Percentiles rank a stretch among this genome's conserved stretches.
These are phyloP conservation scores for Andrena hattorfiana DNA, from an alignment of 2,888 invertebrate genomes.

Conservation along the genomic window DNA sequence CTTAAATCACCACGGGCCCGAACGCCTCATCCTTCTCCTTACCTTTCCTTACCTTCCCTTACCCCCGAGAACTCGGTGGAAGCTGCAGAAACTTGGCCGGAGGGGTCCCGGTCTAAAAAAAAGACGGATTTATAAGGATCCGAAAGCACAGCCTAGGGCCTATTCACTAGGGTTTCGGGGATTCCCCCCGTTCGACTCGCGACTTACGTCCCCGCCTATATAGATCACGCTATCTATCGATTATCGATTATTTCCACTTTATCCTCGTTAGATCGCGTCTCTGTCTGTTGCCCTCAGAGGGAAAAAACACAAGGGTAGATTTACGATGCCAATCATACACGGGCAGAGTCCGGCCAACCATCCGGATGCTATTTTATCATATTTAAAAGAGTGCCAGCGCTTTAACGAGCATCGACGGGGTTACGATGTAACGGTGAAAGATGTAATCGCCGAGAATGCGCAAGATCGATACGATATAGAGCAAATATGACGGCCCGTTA, in stretches of 20 bases:
- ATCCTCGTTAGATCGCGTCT: constrained; percentile 20
- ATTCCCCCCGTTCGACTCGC: constrained; percentile 76
- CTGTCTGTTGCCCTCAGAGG: not conserved
- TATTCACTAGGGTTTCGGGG: constrained; percentile 76
- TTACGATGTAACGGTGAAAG: constrained; percentile 37
- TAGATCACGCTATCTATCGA: constrained; percentile 35
- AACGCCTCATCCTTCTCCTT: constrained; percentile 72
- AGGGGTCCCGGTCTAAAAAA: constrained; percentile 65
- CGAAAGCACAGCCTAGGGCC: constrained; percentile 70
- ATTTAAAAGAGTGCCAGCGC: constrained; percentile 45
- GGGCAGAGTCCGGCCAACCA: constrained; percentile 18
- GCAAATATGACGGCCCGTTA: constrained; percentile 67
- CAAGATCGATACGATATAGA: constrained; percentile 62
- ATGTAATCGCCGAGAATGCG: constrained; percentile 57
- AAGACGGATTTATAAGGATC: constrained; percentile 82
- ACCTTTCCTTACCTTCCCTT: constrained; percentile 56
- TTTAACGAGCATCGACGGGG: constrained; percentile 57
- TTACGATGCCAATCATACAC: constrained; percentile 40
- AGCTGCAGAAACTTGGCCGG: constrained; percentile 47
- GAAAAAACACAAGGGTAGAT: constrained; percentile 8
- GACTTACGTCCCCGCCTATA: constrained; percentile 58
- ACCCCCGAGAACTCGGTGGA: constrained; percentile 20
- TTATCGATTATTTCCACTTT: constrained; percentile 53
- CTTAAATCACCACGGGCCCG: constrained; percentile 82
- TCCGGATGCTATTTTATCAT: constrained; percentile 33